phyloP scores from a whole-genome alignment of 1,140 invertebrate species.

The Marisa cornuarietis region DNA sequence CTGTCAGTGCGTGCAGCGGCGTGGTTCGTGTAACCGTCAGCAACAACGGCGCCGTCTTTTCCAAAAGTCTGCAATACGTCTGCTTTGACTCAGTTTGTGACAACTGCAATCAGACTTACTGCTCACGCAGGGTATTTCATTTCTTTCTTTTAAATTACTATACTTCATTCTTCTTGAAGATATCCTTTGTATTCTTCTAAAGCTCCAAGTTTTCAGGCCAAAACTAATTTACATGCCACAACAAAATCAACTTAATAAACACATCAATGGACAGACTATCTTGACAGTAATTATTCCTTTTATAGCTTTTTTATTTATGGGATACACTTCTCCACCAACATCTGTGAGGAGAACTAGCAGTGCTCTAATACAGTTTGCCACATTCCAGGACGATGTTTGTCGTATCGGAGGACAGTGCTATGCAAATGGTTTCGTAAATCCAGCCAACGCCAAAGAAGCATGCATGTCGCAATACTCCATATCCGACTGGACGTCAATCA shows the following conservation, averaged over 20 bases:
- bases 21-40: constrained; percentile 32
- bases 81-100: constrained; percentile 44
- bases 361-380: too few species aligned
- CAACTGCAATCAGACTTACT: constrained; percentile 31
- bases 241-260: too few species aligned
- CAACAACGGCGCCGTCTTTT: constrained; percentile 37
- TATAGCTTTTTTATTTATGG: too few species aligned
- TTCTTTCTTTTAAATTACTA: too few species aligned
- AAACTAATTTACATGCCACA: too few species aligned
- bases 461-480: constrained; percentile 36
- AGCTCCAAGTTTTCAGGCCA: too few species aligned
- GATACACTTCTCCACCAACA: too few species aligned
- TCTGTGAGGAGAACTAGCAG: too few species aligned
- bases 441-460: constrained; percentile 23
- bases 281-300: too few species aligned
- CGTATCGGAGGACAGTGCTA: constrained; percentile 40
- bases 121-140: constrained; percentile 29
- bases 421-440: constrained; percentile 42
- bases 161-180: too few species aligned
- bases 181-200: too few species aligned
- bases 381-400: constrained; percentile 43
- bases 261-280: too few species aligned
- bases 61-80: constrained; percentile 24
- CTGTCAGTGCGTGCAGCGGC: constrained; percentile 4
- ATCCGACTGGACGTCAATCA: constrained; percentile 39